Evolutionary conservation across 2,113 vertebrate genomes (phyloP), one percentile per base, ranked within the genome.

Genomic region (Stercorarius parasiticus): DNA sequence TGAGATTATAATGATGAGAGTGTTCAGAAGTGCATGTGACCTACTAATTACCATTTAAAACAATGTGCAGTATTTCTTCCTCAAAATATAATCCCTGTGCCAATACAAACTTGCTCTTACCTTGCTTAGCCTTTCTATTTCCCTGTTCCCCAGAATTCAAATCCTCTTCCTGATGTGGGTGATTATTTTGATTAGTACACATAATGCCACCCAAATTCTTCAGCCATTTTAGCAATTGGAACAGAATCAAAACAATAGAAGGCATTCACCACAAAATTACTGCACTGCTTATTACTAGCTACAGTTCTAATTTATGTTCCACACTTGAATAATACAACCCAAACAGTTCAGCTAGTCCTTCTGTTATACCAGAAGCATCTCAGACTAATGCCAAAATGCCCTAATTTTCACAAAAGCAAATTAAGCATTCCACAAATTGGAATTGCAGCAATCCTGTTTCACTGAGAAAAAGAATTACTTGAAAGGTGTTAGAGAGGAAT

Each of bases 131-230:
- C 93, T 96, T 90, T 62, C 72, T 79, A 79, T 82, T 91, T 88
- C 83, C 49, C 34, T 50, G 29, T 76, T 88, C 83, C 91, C 29
- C 66, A 91, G 25, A 74, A 89, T 85, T 87, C 84, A 97, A 96
- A 96, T 89, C 95, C 95, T 89, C 53, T 85, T 96, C 77, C 70
- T 87, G 34, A 91, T 49, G 73, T 34, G 36, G 86, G 87, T 83
- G 88, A 95, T 96, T 96, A 96, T 73, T 96, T 96, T 93, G 70
- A 87, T 95, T 84, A 94, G 70, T 70, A 72, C 40, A 85, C 49
- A 87, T 89, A 97, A 97, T 80, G 58, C 84, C 36, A 92, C 83
- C 34, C 83, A 80, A 95, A 92, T 91, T 93, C 89, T 74, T 95
- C 70, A 82, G 49, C 43, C 53, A 94, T 96, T 95, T 95, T 56